Evolutionary conservation across 2,888 invertebrate genomes (phyloP), one percentile per base, ranked within the genome.

Genomic region (Margaritifera margaritifera): DNA sequence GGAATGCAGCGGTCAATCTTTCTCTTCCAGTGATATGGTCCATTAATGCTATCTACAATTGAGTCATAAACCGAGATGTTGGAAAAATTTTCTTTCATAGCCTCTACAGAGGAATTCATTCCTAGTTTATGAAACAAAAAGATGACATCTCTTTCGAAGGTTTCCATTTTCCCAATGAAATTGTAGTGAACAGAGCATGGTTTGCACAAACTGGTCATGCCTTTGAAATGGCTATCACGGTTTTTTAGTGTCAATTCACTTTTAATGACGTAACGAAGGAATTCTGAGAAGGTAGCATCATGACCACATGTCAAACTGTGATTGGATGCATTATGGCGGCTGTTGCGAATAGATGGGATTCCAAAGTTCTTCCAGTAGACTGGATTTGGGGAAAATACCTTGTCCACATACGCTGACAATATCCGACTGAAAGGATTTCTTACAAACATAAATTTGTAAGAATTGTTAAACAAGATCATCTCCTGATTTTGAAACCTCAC

Each of bases 211-310:
- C 63, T 64, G 31, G 58, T 56, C 2, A 68, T 69, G 54, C 76
- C 71, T 20, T 65, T 62, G 24, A 67, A 62, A 71, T 76, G 76
- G 1, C 62, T 56, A 56, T 76, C 73, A n/a, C 68, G 15, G 24
- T 61, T 64, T 65, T 52, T 62, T 24, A 53, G 25, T 1, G 58
- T 62, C 24, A 19, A 60, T 55, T 73, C 76, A 50, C 65, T 62
- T 18, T 25, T 22, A 1, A 51, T 62, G 4, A 67, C 76, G 50
- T 57, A 62, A 42, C 69, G 62, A 4, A 73, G 62, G 59, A 76
- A 76, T 57, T 76, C 76, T 6, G 64, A 22, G 56, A 76, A 76
- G 51, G 76, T 76, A 4, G 71, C 69, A 55, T 76, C 73, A 61
- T 73, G 73, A 11, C 73, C 76, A 27, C 57, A 55, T 19, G 58